Conservation (phyloP, 2,888 invertebrate genomes). For the Acleris cristana region DNA sequence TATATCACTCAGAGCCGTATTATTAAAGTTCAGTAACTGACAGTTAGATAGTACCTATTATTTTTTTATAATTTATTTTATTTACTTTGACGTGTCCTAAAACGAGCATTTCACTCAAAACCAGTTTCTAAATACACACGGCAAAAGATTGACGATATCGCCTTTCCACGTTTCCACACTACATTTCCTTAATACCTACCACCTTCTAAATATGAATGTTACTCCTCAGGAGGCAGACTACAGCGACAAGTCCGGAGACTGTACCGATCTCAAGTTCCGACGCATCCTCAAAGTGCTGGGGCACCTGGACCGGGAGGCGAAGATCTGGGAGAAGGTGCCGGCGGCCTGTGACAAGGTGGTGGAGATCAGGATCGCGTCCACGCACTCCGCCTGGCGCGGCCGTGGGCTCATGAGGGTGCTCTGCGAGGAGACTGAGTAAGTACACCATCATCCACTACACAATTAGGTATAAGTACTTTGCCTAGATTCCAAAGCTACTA, state of each 20-base stretch:
- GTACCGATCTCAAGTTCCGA: conserved; percentile 85
- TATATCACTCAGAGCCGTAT: too few species aligned
- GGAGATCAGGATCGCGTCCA: conserved; percentile 86
- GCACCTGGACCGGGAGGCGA: conserved; percentile 82
- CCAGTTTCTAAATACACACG: too few species aligned
- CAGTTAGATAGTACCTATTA: too few species aligned
- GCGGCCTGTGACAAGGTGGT: conserved; percentile 78
- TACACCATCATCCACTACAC: conserved; percentile 37
- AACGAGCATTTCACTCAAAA: too few species aligned
- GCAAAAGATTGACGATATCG: too few species aligned
- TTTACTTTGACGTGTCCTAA: too few species aligned
- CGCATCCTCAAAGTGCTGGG: conserved; percentile 85
- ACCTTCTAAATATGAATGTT: background rate
- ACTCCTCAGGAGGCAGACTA: conserved; percentile 63
- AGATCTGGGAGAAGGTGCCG: conserved; percentile 83
- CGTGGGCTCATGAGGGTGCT: conserved; percentile 87
- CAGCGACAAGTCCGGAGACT: conserved; percentile 78
- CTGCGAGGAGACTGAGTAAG: conserved; percentile 87
- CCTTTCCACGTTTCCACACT: too few species aligned
- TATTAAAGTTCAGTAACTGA: too few species aligned
- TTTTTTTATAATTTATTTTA: too few species aligned
- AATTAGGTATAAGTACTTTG: too few species aligned
- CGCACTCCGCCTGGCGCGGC: conserved; percentile 86
- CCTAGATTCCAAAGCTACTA: too few species aligned
- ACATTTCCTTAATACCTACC: background rate